Conservation (phyloP, 2,797 vertebrate species). For the Gymnoscopelus braueri region DNA sequence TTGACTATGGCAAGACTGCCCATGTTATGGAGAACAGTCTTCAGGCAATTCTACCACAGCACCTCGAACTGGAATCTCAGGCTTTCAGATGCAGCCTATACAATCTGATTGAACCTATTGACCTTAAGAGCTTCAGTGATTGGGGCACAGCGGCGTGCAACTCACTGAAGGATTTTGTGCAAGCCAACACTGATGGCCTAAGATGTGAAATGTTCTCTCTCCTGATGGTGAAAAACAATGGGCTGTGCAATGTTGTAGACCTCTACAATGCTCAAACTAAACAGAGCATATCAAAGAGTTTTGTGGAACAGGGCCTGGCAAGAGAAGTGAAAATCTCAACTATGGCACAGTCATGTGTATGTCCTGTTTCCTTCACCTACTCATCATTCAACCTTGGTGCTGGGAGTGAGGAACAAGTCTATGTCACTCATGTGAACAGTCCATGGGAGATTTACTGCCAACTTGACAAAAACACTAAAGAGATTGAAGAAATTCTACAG, state of each 20-base stretch:
- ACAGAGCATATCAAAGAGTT: constrained; percentile 64
- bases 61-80: constrained; percentile 82
- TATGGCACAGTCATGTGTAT: constrained; percentile 57
- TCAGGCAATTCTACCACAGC: constrained; percentile 80
- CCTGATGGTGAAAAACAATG: constrained; percentile 68
- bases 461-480: constrained; percentile 83
- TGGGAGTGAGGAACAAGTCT: constrained; percentile 86
- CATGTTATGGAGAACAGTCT: constrained; percentile 78
- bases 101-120: constrained; percentile 67
- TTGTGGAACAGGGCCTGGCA: constrained; percentile 65
- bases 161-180: constrained; percentile 77
- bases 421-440: constrained; percentile 83
- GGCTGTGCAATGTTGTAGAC: constrained; percentile 83
- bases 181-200: constrained; percentile 55
- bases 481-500: constrained; percentile 76
- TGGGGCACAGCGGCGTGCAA: constrained; percentile 72
- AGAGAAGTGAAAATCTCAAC: constrained; percentile 45
- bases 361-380: constrained; percentile 85
- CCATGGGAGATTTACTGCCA: constrained; percentile 90
- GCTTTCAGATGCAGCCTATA: constrained; percentile 88
- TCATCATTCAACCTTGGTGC: constrained; percentile 83
- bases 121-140: constrained; percentile 28
- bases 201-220: constrained; percentile 81
- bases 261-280: constrained; percentile 72
- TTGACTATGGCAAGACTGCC: constrained; percentile 85